Evolutionary conservation across 2,113 vertebrate species (phyloP).

Genomic region (Chinchilla lanigera): DNA sequence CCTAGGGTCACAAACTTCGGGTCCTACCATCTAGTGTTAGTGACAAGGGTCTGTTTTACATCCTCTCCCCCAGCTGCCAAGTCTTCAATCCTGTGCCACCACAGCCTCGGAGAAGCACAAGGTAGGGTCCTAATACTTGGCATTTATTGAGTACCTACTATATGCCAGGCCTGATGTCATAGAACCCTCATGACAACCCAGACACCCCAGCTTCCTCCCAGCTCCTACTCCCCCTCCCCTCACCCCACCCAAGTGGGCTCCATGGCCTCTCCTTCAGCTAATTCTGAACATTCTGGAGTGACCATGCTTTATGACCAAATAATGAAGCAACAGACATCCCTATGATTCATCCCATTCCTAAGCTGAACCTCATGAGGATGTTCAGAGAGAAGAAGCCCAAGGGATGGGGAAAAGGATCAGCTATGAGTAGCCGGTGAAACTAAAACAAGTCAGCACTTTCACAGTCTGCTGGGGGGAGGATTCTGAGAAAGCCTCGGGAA

Average conservation of each 20-base stretch:
- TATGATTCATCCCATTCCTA: neutral
- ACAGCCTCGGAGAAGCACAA: neutral
- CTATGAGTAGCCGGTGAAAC: rapidly evolving
- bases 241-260: neutral
- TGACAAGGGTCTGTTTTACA: neutral
- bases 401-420: neutral
- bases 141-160: neutral
- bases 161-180: neutral
- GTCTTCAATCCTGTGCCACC: neutral
- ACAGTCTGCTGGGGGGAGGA: too few species aligned
- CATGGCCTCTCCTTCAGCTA: neutral
- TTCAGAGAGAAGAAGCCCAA: neutral
- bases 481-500: neutral
- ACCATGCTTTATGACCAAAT: neutral
- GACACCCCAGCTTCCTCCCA: neutral
- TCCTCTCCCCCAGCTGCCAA: neutral
- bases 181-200: neutral
- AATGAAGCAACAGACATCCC: neutral
- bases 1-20: neutral
- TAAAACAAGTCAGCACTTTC: neutral
- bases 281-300: neutral
- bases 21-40: neutral
- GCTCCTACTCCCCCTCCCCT: too few species aligned
- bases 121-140: neutral
- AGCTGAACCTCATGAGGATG: neutral